phyloP scores from a whole-genome alignment of 2,113 vertebrate species.

The Coreoperca whiteheadi region DNA sequence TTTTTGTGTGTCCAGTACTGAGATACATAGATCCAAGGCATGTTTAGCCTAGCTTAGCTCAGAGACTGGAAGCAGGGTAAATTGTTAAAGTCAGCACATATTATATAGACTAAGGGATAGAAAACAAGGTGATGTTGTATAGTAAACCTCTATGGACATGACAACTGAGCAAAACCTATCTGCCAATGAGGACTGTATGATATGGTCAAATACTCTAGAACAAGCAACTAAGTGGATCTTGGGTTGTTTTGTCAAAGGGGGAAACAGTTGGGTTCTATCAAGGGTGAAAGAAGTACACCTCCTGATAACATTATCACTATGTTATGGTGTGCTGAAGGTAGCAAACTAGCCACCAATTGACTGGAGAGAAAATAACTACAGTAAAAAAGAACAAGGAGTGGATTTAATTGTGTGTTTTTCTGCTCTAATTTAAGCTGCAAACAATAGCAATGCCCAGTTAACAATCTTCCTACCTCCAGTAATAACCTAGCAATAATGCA shows the following conservation, averaged over 20 bases:
- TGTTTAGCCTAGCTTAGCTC: background rate
- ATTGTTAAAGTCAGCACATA: background rate
- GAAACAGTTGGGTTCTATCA: no score
- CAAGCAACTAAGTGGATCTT: no score
- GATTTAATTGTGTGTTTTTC: no score
- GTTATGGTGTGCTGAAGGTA: background rate
- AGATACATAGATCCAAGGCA: background rate
- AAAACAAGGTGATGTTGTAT: background rate
- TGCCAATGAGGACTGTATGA: background rate
- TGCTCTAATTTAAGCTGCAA: no score
- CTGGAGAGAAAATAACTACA: no score
- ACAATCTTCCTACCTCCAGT: no score
- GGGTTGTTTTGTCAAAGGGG: no score
- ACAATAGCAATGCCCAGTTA: no score
- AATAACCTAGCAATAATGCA: no score
- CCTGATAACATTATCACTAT: background rate
- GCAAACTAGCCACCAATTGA: no score
- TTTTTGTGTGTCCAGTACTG: background rate
- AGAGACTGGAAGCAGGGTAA: background rate
- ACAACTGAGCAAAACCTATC: background rate
- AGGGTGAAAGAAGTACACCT: background rate
- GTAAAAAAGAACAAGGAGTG: no score
- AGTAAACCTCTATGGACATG: background rate
- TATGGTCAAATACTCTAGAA: background rate
- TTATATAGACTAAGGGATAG: background rate